Evolutionary conservation across 1,140 invertebrate genomes (phyloP), one percentile per base, ranked within the genome.

Genomic region (Colletes gigas): DNA sequence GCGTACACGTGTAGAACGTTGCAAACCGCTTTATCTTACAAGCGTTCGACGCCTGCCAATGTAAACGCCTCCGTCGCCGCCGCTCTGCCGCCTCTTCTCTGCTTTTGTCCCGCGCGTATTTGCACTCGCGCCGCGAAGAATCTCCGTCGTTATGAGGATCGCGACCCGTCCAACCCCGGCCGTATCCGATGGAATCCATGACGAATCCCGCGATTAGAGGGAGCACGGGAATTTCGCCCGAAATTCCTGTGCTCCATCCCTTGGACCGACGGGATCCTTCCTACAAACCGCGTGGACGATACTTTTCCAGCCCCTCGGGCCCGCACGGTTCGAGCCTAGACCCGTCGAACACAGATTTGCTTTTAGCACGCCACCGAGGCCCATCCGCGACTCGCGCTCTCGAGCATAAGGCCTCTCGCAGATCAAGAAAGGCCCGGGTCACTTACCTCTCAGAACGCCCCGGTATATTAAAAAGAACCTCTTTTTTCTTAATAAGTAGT

Each of bases 1-100:
- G 62, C 65, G 76, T 75, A 83, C 85, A 88, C 85, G 72, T 83
- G 87, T 83, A 79, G 72, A 82, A 83, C 78, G 70, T 82, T 77
- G 62, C 78, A 65, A 78, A 69, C 77, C 80, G 82, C 82, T 89
- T 90, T 85, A 89, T 88, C 84, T 89, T 89, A 87, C 84, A 83
- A 81, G 79, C 60, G 70, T 84, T 87, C 85, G 83, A 89, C 82
- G 78, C 76, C 81, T 85, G 81, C 83, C 83, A 82, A 88, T 88
- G 79, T 86, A 84, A 81, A 74, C 70, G 68, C 81, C 81, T 81
- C 85, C 70, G 83, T 65, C 78, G 79, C 59, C 70, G 30, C 67
- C 52, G 54, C 59, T 68, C 10, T 60, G 47, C 73, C 68, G 44
- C 54, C 62, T 69, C 62, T 60, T 70, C 67, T 55, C 67, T 70